Base-by-base conservation (phyloP, 2,888 invertebrate species). In the Callyntrura sp. region DNA sequence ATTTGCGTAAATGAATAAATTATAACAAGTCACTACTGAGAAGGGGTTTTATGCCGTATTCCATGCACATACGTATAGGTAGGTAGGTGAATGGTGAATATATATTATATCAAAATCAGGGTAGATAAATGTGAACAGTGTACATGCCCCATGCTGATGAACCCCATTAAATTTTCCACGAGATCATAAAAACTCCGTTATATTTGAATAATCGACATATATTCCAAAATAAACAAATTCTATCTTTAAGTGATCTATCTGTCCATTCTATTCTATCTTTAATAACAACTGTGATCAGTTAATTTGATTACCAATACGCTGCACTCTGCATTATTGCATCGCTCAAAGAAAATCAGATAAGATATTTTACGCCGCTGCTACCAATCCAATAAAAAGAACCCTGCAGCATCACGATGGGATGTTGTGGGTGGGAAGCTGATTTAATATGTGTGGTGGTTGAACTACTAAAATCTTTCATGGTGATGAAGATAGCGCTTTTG, bases 241-340 rank as follows among this genome's bases (percentile, higher is more conserved):
- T n/a, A n/a, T n/a, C n/a, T n/a, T n/a, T n/a, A n/a, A n/a, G n/a
- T n/a, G n/a, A n/a, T n/a, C n/a, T n/a, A n/a, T n/a, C n/a, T n/a
- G n/a, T n/a, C n/a, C n/a, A n/a, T n/a, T n/a, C n/a, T n/a, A n/a
- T n/a, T n/a, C 17, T 43, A 20, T 70, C 43, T 43, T 45, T 45
- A n/a, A 20, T 14, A 17, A 70, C 14, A 70, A 70, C 8, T 6
- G 28, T 28, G 70, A 70, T 70, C 17, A 70, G 17, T 70, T 43
- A 70, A 70, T 45, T 70, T 70, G 70, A 70, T 70, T 70, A 70
- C 23, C n/a, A n/a, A n/a, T n/a, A n/a, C n/a, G n/a, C 11, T 70
- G 70, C 70, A 70, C n/a, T n/a, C n/a, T n/a, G n/a, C n/a, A n/a
- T n/a, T 20, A 43, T 45, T 70, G 70, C 70, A 70, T 70, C 20